A percentile compares a stretch with the other conserved stretches of the same genome.
These are phyloP conservation scores for Pantherophis guttatus DNA, from an alignment of 2,113 vertebrate genomes.

Conservation along the genomic window DNA sequence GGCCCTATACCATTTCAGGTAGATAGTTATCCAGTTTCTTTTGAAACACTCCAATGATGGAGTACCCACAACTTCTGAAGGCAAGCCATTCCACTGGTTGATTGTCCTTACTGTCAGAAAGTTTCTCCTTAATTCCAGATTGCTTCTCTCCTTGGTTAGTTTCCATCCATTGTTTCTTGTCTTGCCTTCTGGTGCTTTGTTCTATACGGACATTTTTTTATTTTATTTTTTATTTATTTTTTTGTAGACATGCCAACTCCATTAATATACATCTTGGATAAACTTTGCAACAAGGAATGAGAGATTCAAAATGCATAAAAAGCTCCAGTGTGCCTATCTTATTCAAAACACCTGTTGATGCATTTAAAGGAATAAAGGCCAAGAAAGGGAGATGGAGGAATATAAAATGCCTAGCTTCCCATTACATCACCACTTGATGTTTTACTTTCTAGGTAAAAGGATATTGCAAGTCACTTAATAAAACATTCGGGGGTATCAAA, in stretches of 20 bases:
- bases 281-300: slow-evolving; percentile 27
- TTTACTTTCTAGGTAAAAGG: slow-evolving; percentile 39
- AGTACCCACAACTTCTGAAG: not conserved
- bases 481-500: slow-evolving; percentile 49
- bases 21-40: not conserved
- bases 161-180: not conserved
- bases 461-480: slow-evolving; percentile 56
- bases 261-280: slow-evolving; percentile 34
- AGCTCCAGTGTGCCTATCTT: slow-evolving; percentile 37
- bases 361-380: slow-evolving; percentile 42
- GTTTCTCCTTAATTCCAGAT: not conserved
- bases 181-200: not conserved
- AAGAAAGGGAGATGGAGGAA: slow-evolving; percentile 17
- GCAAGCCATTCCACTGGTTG: not conserved
- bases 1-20: not conserved
- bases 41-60: not conserved
- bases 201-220: not conserved
- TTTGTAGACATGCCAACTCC: not conserved
- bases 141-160: not conserved
- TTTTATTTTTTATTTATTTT: too few relatives aligned
- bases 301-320: slow-evolving; percentile 32
- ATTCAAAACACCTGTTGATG: slow-evolving; percentile 52
- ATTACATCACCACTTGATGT: slow-evolving; percentile 56
- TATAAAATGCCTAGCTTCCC: slow-evolving; percentile 47
- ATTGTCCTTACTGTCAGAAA: not conserved